Percentiles rank a stretch among this genome's conserved stretches.
Conservation (phyloP, 1,140 invertebrate genomes). For the Bombus balteatus region DNA sequence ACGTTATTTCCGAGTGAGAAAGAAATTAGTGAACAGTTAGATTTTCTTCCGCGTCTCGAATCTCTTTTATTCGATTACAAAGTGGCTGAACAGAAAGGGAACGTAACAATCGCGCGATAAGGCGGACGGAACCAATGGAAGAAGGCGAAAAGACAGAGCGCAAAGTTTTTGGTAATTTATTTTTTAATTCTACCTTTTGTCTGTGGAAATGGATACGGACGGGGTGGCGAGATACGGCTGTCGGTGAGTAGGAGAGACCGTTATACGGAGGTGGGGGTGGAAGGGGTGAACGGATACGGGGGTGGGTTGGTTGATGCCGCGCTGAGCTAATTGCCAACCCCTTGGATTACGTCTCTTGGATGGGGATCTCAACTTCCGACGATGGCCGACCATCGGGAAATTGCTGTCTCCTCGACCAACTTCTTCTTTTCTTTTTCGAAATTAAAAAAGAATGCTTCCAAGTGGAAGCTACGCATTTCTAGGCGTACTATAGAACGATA, state of each 20-base stretch:
- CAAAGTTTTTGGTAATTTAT: slow-evolving; percentile 66
- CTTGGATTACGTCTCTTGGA: slow-evolving; percentile 73
- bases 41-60: not conserved
- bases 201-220: slow-evolving; percentile 41
- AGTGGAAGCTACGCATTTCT: slow-evolving; percentile 8
- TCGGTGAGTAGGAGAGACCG: slow-evolving; percentile 52
- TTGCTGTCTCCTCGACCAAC: slow-evolving; percentile 41
- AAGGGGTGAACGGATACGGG: slow-evolving; percentile 50
- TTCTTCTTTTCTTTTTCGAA: slow-evolving; percentile 29
- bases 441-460: slow-evolving; percentile 51
- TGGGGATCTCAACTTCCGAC: slow-evolving; percentile 70
- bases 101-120: slow-evolving; percentile 16
- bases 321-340: slow-evolving; percentile 75
- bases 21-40: not conserved
- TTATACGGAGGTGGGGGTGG: slow-evolving; percentile 61
- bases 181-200: slow-evolving; percentile 77
- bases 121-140: slow-evolving; percentile 7
- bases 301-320: slow-evolving; percentile 61
- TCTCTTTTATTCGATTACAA: slow-evolving; percentile 2
- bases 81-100: not conserved
- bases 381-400: slow-evolving; percentile 55
- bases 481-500: not conserved
- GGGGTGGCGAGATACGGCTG: slow-evolving; percentile 50
- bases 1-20: not conserved
- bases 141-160: slow-evolving; percentile 2